Evolutionary conservation across 2,888 invertebrate genomes (phyloP).

Genomic region (Elysia crispata): DNA sequence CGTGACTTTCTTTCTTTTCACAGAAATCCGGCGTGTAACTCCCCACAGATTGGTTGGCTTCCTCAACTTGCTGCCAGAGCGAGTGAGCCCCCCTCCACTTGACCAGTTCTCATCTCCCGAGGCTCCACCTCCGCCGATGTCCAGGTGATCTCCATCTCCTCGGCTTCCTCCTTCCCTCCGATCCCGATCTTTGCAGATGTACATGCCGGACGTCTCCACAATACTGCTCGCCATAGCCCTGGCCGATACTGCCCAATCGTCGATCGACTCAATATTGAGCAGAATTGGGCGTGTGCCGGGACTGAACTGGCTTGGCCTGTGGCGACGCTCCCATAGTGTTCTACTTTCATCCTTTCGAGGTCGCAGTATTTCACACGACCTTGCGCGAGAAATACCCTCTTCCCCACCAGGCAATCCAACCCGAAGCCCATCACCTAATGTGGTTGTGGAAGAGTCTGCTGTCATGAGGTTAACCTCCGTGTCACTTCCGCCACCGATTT

Average conservation of each 20-base stretch:
- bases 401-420: background rate
- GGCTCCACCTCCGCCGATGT: background rate
- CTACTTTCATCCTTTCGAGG: background rate
- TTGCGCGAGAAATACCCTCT: background rate
- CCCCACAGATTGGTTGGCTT: constrained; percentile 44
- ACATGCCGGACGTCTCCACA: constrained; percentile 37
- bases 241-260: constrained; percentile 18
- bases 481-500: background rate
- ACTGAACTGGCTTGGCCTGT: constrained; percentile 22
- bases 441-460: too few species aligned
- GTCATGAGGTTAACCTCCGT: background rate
- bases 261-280: constrained; percentile 41
- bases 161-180: background rate
- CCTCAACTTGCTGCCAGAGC: constrained; percentile 27
- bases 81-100: background rate
- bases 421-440: too few species aligned
- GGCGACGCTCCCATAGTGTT: constrained; percentile 40
- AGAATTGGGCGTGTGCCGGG: constrained; percentile 43
- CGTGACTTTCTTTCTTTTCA: constrained; percentile 35
- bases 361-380: constrained; percentile 35
- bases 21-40: constrained; percentile 38
- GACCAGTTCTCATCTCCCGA: background rate
- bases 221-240: constrained; percentile 35
- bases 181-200: constrained; percentile 38
- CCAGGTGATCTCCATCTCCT: background rate